These are phyloP conservation scores for Tachysurus vachellii DNA, from an alignment of 2,113 vertebrate species.

Conservation along the genomic window DNA sequence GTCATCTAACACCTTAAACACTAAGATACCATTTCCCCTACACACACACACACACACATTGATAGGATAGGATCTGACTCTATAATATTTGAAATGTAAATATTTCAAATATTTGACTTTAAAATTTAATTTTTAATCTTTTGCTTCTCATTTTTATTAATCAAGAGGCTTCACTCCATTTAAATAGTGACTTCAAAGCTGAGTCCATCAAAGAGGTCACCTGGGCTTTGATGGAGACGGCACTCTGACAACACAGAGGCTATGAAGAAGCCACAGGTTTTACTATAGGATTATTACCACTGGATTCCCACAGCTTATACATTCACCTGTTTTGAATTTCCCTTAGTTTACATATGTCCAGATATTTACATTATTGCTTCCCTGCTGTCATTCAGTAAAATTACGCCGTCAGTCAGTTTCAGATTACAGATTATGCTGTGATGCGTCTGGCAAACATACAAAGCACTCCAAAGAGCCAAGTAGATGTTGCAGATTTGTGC, in stretches of 20 bases:
- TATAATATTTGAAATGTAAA: not conserved
- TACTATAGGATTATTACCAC: not conserved
- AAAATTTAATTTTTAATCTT: not conserved
- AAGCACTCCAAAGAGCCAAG: not conserved
- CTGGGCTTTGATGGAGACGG: conserved; percentile 6
- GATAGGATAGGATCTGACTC: no score
- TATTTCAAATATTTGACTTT: no score
- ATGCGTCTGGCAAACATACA: not conserved
- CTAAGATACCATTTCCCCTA: no score
- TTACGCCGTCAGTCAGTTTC: not conserved
- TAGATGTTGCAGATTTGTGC: conserved; percentile 29
- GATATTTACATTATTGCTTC: not conserved
- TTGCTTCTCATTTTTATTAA: conserved; percentile 32
- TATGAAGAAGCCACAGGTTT: not conserved
- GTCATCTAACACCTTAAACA: no score
- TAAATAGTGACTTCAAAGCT: conserved; percentile 46
- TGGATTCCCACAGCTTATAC: not conserved
- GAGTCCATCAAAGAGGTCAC: conserved; percentile 42
- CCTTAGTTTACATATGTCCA: not conserved
- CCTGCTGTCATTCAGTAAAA: not conserved
- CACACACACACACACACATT: no score
- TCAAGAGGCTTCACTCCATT: not conserved
- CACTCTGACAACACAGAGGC: not conserved
- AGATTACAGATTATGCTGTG: not conserved
- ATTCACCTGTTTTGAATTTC: not conserved